These are phyloP conservation scores for Ceratotherium simum DNA, from an alignment of 2,113 vertebrate genomes.

Conservation along the genomic window DNA sequence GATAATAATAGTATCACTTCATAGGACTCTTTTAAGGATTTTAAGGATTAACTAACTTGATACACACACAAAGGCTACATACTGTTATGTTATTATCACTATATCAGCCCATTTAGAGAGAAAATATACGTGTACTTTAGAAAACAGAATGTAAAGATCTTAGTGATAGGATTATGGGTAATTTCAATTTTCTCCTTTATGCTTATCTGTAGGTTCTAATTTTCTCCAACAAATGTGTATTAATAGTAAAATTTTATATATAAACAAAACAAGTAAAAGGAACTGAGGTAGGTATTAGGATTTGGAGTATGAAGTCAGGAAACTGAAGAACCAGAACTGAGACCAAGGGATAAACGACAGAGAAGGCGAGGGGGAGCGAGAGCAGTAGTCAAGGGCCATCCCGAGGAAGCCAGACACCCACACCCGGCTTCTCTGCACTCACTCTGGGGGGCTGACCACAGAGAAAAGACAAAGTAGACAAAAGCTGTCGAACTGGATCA, in stretches of 20 bases:
- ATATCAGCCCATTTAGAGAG: not conserved
- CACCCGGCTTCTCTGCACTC: not conserved
- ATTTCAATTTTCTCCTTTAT: constrained; percentile 14
- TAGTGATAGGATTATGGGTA: not conserved
- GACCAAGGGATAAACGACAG: not conserved
- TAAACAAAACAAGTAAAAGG: not conserved
- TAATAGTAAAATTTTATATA: not conserved
- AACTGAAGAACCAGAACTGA: not conserved
- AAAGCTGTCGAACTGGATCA: not conserved
- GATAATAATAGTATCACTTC: not conserved
- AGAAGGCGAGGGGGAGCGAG: not conserved
- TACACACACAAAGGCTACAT: not conserved
- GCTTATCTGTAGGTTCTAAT: not conserved
- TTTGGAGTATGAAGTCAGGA: not conserved
- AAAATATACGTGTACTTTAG: not conserved
- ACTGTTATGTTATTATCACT: not conserved
- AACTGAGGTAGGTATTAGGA: not conserved
- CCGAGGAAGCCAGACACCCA: fast-evolving
- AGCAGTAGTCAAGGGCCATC: not conserved
- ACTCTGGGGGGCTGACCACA: not conserved
- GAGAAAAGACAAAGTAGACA: not conserved
- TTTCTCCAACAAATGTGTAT: not conserved
- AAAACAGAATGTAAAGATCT: not conserved
- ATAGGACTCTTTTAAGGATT: too few species aligned
- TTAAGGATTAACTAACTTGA: not conserved